These are phyloP conservation scores for Scaptomyza polygonia DNA, from an alignment of 2,888 invertebrate genomes.

Conservation along the genomic window DNA sequence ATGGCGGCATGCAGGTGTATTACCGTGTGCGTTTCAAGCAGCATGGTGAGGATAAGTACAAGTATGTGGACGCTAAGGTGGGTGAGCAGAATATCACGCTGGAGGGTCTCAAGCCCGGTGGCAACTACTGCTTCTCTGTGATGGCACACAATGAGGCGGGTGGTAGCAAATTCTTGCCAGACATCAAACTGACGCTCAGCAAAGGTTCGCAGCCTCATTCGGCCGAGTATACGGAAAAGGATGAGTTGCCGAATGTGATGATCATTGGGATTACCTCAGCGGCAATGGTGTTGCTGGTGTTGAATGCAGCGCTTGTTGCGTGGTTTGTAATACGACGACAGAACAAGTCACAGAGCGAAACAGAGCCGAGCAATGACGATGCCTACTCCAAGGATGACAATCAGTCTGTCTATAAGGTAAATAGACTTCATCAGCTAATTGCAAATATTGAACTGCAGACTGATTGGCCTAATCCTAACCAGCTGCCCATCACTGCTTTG, in stretches of 20 bases:
- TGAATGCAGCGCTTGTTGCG: slow-evolving; percentile 82
- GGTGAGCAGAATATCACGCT: slow-evolving; percentile 77
- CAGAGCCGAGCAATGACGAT: slow-evolving; percentile 81
- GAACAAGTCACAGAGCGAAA: slow-evolving; percentile 79
- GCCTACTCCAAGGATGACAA: slow-evolving; percentile 83
- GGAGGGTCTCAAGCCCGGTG: slow-evolving; percentile 77
- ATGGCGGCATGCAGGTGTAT: slow-evolving; percentile 81
- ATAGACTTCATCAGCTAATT: not conserved
- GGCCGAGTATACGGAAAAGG: slow-evolving; percentile 81
- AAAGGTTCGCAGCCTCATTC: slow-evolving; percentile 80
- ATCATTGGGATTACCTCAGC: slow-evolving; percentile 83
- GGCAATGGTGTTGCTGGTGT: slow-evolving; percentile 79
- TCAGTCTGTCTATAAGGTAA: slow-evolving; percentile 83
- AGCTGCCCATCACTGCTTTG: slow-evolving; percentile 81
- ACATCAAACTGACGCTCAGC: slow-evolving; percentile 74
- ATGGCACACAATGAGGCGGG: slow-evolving; percentile 83
- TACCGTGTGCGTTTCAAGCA: slow-evolving; percentile 79
- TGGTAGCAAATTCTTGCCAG: slow-evolving; percentile 81
- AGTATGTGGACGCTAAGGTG: slow-evolving; percentile 76
- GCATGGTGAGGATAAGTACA: slow-evolving; percentile 81
- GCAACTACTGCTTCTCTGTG: slow-evolving; percentile 79
- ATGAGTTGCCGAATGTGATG: slow-evolving; percentile 83
- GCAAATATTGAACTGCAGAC: slow-evolving; percentile 12
- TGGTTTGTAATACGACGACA: slow-evolving; percentile 83
- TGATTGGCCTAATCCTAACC: slow-evolving; percentile 46